A percentile compares a stretch with the other conserved stretches of the same genome.
These are phyloP conservation scores for Pangasius macronema DNA, from an alignment of 2,797 vertebrate species.

Conservation along the genomic window DNA sequence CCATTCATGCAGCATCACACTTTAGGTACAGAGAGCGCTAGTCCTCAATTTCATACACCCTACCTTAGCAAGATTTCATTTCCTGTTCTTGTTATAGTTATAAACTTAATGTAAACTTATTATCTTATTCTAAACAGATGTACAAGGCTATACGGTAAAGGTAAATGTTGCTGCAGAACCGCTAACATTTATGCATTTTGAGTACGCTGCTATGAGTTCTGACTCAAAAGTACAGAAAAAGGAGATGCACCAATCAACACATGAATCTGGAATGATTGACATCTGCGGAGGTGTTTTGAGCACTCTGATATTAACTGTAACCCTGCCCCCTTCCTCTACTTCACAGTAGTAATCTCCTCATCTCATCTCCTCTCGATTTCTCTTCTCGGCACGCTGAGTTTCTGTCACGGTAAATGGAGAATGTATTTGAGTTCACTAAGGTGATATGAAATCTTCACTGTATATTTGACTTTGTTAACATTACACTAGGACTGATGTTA, in stretches of 20 bases:
- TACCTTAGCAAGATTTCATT: background rate
- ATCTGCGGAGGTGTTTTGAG: background rate
- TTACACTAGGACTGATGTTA: background rate
- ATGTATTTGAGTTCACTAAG: background rate
- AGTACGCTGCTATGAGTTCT: background rate
- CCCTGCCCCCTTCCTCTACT: background rate
- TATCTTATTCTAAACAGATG: background rate
- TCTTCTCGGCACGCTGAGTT: background rate
- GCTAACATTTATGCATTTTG: background rate
- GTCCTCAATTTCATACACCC: background rate
- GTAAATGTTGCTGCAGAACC: background rate
- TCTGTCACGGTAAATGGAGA: background rate
- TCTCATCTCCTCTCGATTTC: background rate
- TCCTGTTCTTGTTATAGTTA: background rate
- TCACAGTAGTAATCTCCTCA: background rate
- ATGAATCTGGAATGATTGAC: background rate
- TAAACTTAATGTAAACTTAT: background rate
- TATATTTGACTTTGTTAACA: background rate
- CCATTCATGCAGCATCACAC: constrained; percentile 9
- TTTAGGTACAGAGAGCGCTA: too few relatives aligned
- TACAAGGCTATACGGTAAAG: background rate
- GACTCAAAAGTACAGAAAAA: background rate
- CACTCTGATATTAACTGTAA: background rate
- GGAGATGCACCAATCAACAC: background rate
- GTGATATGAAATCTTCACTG: background rate